phyloP scores from a whole-genome alignment of 2,113 vertebrate species.

The Mastomys natalensis region DNA sequence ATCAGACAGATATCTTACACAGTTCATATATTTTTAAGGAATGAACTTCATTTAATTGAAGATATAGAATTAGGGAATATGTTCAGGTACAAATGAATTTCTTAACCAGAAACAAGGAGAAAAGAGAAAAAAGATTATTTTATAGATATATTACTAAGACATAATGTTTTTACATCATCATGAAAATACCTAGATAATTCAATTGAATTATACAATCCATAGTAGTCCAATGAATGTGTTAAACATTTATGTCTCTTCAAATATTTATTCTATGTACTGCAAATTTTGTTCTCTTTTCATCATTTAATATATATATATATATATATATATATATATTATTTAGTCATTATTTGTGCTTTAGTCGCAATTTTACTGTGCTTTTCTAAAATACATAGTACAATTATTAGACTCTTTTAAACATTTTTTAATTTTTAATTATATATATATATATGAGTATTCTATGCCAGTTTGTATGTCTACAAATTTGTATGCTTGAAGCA shows the following conservation, averaged over 20 bases:
- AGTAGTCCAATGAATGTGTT: not conserved
- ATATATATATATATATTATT: too few relatives aligned
- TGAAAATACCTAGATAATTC: not conserved
- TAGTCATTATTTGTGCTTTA: too few relatives aligned
- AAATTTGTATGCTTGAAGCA: not conserved
- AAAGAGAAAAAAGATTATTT: not conserved
- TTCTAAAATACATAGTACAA: not conserved
- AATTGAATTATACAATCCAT: not conserved
- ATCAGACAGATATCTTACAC: not conserved
- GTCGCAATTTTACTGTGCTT: not conserved
- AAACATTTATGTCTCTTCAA: not conserved
- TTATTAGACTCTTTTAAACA: not conserved
- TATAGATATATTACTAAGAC: not conserved
- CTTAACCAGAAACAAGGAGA: not conserved
- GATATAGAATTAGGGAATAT: not conserved
- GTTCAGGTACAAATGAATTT: not conserved
- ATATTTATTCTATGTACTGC: not conserved
- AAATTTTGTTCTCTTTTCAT: not conserved
- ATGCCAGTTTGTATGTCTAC: not conserved
- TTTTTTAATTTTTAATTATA: not conserved
- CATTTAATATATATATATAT: not conserved
- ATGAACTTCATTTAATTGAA: not conserved
- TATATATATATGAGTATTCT: not conserved
- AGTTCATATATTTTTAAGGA: not conserved
- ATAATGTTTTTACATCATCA: not conserved